phyloP scores from a whole-genome alignment of 1,140 invertebrate genomes.

The Drosophila burlai region DNA sequence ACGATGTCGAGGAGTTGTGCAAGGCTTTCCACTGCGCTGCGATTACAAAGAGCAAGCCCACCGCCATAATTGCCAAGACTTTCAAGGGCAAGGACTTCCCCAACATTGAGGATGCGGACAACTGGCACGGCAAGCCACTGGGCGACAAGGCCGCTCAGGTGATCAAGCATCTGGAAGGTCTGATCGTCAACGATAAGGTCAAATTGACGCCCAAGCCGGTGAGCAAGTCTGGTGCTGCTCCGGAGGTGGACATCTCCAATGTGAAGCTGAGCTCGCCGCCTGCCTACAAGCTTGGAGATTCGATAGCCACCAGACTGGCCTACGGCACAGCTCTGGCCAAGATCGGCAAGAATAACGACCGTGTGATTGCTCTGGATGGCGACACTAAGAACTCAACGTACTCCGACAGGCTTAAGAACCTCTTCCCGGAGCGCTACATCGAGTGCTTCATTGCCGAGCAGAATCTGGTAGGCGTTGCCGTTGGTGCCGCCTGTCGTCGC shows the following conservation, averaged over 20 bases:
- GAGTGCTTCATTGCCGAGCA: conserved; percentile 99
- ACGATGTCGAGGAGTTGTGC: conserved; percentile 95
- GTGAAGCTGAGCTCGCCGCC: conserved; percentile 94
- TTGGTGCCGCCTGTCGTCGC: conserved; percentile 95
- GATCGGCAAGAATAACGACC: conserved; percentile 91
- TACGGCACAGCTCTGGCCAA: conserved; percentile 98
- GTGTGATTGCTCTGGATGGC: conserved; percentile 96
- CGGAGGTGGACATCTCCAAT: conserved; percentile 90
- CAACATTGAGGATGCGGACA: conserved; percentile 95
- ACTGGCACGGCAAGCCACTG: conserved; percentile 99
- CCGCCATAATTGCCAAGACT: conserved; percentile 97
- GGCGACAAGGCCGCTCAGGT: conserved; percentile 92
- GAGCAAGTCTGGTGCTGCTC: conserved; percentile 90
- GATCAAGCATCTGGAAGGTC: conserved; percentile 89
- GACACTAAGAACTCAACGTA: conserved; percentile 99
- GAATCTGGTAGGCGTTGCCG: conserved; percentile 98
- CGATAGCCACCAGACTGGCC: conserved; percentile 96
- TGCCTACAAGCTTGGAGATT: conserved; percentile 92
- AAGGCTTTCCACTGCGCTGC: conserved; percentile 95
- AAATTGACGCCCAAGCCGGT: conserved; percentile 88
- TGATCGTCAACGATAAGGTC: conserved; percentile 88
- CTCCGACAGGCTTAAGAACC: conserved; percentile 95
- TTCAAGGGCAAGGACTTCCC: conserved; percentile 97
- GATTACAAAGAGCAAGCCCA: conserved; percentile 93
- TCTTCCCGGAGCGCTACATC: conserved; percentile 92